These are phyloP conservation scores for Bombus sibiricus DNA, from an alignment of 1,140 invertebrate species.

Conservation along the genomic window DNA sequence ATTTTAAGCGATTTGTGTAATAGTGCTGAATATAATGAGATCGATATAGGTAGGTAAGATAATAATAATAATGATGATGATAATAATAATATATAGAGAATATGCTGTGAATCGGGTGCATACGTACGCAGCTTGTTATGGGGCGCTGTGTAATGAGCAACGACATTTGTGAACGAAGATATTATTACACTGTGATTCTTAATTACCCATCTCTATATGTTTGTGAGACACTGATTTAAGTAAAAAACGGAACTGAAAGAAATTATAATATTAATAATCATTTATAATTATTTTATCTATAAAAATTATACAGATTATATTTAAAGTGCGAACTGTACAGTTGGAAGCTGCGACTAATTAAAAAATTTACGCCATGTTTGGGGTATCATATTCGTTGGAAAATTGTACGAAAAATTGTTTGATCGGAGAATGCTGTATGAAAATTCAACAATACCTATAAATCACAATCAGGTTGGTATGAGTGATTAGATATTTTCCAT, in stretches of 20 bases:
- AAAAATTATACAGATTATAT: not conserved
- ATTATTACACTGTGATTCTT: not conserved
- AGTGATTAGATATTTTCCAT: not conserved
- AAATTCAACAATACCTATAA: not conserved
- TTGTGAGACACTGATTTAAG: not conserved
- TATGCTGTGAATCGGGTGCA: slow-evolving; percentile 66
- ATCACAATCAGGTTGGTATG: not conserved
- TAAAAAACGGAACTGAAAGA: not conserved
- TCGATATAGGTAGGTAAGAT: slow-evolving; percentile 64
- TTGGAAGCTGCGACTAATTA: not conserved
- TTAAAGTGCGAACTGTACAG: not conserved
- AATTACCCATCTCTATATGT: not conserved
- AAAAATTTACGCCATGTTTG: not conserved
- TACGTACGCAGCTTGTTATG: slow-evolving; percentile 57
- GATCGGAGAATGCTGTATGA: not conserved
- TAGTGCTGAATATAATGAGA: slow-evolving; percentile 68
- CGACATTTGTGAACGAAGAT: not conserved
- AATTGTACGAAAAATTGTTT: not conserved
- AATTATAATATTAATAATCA: too few species aligned
- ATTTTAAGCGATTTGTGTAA: slow-evolving; percentile 68
- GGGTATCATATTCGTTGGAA: not conserved
- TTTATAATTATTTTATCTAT: too few species aligned
- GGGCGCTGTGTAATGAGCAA: not conserved
- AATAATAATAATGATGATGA: slow-evolving; percentile 42
- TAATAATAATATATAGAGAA: slow-evolving; percentile 56